Conservation (phyloP, 2,888 invertebrate species). For the Agrochola lychnidis region DNA sequence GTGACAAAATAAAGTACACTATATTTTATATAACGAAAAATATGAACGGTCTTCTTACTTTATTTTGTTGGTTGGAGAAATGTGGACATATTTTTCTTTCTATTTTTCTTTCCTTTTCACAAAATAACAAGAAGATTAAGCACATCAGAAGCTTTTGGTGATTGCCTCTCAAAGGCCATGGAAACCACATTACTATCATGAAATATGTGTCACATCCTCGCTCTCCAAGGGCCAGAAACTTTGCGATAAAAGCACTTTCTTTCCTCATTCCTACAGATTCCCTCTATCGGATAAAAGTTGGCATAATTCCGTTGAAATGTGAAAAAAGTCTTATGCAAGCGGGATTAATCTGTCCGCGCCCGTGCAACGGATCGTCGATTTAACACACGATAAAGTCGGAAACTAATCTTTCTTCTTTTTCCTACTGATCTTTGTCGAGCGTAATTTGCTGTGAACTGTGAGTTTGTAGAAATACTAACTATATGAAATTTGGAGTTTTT, state of each 20-base stretch:
- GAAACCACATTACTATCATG: constrained; percentile 49
- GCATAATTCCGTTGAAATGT: constrained; percentile 68
- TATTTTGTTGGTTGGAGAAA: background rate
- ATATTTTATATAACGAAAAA: constrained; percentile 13
- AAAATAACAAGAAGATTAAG: constrained; percentile 43
- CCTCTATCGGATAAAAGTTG: constrained; percentile 65
- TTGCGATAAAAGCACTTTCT: constrained; percentile 66
- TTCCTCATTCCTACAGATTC: constrained; percentile 51
- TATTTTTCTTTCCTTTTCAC: constrained; percentile 28
- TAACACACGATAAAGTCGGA: constrained; percentile 79
- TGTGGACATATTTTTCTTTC: constrained; percentile 20
- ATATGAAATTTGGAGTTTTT: background rate
- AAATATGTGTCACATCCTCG: constrained; percentile 55
- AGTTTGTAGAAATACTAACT: constrained; percentile 21
- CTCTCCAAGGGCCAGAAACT: constrained; percentile 53
- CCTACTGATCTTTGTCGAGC: constrained; percentile 45
- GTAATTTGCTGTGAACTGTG: constrained; percentile 38
- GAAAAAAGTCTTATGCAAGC: constrained; percentile 75
- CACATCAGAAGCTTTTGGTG: constrained; percentile 29
- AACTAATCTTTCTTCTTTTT: constrained; percentile 75
- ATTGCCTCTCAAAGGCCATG: constrained; percentile 40
- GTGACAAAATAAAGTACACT: constrained; percentile 9
- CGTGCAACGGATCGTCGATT: constrained; percentile 80
- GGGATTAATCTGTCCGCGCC: constrained; percentile 79
- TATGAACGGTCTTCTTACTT: background rate